Evolutionary conservation across 2,888 invertebrate species (phyloP).

Genomic region (Euzetes globulus): DNA sequence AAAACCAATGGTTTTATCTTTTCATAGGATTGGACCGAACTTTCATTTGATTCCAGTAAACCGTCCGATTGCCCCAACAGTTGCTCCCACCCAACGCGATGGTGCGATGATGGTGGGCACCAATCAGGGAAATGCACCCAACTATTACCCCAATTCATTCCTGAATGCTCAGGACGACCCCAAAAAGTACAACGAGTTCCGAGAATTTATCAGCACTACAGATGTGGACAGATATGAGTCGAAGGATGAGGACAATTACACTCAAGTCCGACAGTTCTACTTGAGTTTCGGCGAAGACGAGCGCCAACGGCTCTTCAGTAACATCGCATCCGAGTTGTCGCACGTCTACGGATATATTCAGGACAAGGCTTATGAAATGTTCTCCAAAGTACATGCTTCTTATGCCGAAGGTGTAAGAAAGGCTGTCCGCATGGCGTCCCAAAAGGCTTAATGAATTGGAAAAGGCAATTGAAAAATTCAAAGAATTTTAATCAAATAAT

Average conservation of each 20-base stretch:
- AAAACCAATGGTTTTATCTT: background rate
- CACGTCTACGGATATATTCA: conserved; percentile 76
- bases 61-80: conserved; percentile 60
- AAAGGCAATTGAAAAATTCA: too few species aligned
- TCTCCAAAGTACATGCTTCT: conserved; percentile 68
- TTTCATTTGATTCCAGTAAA: conserved; percentile 88
- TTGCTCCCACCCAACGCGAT: conserved; percentile 55
- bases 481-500: too few species aligned
- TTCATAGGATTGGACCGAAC: conserved; percentile 66
- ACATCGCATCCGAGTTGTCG: conserved; percentile 69
- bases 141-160: conserved; percentile 95
- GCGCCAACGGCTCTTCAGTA: conserved; percentile 63
- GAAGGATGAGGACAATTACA: conserved; percentile 80
- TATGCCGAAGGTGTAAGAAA: conserved; percentile 51
- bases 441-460: too few species aligned
- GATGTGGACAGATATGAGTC: conserved; percentile 65
- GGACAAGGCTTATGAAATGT: conserved; percentile 72
- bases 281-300: conserved; percentile 56
- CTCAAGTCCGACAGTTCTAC: conserved; percentile 72
- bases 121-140: conserved; percentile 78
- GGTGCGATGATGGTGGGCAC: conserved; percentile 65
- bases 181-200: conserved; percentile 57
- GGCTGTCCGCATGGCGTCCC: background rate
- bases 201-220: conserved; percentile 59
- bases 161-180: conserved; percentile 61